phyloP scores from a whole-genome alignment of 2,797 vertebrate genomes.

The Columba guinea region DNA sequence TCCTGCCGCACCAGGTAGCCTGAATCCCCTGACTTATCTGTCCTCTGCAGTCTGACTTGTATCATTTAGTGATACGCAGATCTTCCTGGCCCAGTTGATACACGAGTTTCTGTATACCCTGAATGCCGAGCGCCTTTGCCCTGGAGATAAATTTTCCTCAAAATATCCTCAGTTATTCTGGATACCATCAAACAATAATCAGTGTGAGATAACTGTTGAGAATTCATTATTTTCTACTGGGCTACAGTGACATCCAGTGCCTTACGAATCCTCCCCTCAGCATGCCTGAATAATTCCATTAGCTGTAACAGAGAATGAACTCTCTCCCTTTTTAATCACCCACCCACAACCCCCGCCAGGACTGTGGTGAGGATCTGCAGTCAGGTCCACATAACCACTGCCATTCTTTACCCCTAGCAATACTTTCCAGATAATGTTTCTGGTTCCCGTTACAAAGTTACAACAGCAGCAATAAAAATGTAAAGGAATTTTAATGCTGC shows the following conservation, averaged over 20 bases:
- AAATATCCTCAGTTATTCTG: slow-evolving; percentile 48
- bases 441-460: slow-evolving; percentile 6
- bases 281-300: slow-evolving; percentile 57
- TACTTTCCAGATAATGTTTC: not conserved
- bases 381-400: not conserved
- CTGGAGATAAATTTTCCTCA: slow-evolving; percentile 35
- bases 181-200: slow-evolving; percentile 60
- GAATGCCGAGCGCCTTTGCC: slow-evolving; percentile 1
- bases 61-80: not conserved
- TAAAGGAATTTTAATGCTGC: slow-evolving; percentile 42
- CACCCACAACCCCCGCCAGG: slow-evolving; percentile 16
- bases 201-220: slow-evolving; percentile 38
- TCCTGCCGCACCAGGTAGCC: not conserved
- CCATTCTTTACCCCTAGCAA: slow-evolving; percentile 18
- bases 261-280: slow-evolving; percentile 38
- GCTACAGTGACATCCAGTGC: slow-evolving; percentile 64
- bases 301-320: not conserved
- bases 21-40: not conserved
- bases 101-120: not conserved
- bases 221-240: slow-evolving; percentile 57
- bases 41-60: not conserved
- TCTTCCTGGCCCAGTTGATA: not conserved
- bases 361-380: not conserved
- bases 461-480: slow-evolving; percentile 44
- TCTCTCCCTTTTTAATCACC: slow-evolving; percentile 6